A percentile compares a stretch with the other conserved stretches of the same genome.
phyloP scores from a whole-genome alignment of 2,797 vertebrate species.

The Lithobates pipiens region DNA sequence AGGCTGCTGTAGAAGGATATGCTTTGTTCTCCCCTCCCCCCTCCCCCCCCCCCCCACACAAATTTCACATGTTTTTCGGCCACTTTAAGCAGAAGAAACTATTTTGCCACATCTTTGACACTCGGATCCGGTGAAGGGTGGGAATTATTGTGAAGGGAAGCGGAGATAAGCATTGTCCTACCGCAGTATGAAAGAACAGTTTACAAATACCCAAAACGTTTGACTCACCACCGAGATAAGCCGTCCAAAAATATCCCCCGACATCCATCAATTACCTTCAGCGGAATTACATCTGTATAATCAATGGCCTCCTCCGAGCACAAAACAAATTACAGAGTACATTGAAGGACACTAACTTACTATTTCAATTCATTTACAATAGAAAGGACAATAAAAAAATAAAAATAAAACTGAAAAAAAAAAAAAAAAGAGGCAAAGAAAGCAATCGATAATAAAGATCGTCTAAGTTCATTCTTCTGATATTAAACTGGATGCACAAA shows the following conservation, averaged over 20 bases:
- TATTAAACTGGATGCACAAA: constrained; percentile 28
- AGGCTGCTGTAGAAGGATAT: too few species aligned
- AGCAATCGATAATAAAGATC: constrained; percentile 54
- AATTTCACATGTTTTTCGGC: too few species aligned
- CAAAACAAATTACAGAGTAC: constrained; percentile 43
- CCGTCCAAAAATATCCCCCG: constrained; percentile 1
- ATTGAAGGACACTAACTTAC: constrained; percentile 39
- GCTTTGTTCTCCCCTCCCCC: too few species aligned
- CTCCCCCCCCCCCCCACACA: too few species aligned
- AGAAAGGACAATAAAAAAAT: constrained; percentile 36
- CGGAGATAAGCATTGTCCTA: too few species aligned
- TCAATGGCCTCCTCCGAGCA: constrained; percentile 26
- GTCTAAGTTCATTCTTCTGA: constrained; percentile 23
- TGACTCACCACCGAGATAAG: too few species aligned
- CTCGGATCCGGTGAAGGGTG: too few species aligned
- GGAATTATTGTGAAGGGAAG: too few species aligned
- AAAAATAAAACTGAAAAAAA: neutral
- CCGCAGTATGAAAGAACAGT: too few species aligned
- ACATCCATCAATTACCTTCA: constrained; percentile 52
- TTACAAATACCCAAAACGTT: too few species aligned
- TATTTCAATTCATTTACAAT: constrained; percentile 51
- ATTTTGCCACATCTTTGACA: too few species aligned
- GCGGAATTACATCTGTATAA: constrained; percentile 44
- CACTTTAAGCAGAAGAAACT: too few species aligned
- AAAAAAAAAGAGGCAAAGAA: constrained; percentile 8